Base-by-base conservation (phyloP, 1,140 invertebrate genomes). In the Trachymyrmex cornetzi region DNA sequence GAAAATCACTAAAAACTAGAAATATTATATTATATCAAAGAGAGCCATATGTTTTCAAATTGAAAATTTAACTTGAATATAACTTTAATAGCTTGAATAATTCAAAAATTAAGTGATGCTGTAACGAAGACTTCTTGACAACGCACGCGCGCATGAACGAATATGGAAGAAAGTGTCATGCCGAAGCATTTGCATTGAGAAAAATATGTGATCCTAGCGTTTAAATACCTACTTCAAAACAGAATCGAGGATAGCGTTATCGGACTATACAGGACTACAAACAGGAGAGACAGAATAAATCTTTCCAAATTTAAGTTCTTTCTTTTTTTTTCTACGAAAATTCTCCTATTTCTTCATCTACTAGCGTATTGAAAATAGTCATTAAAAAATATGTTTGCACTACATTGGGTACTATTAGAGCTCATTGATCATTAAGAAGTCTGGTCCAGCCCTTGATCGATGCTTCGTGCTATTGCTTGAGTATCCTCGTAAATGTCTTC, bases 371-470 rank as follows among this genome's bases (percentile, higher is more conserved):
- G 80, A 84, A 84, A 84, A 84, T 75, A 84, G 80, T 19, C 55
- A 34, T 84, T 84, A 84, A 74, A 81, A 84, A 84, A 84, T 84
- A 84, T 82, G 66, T 84, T 84, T 38, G 66, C 48, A 72, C 79
- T 61, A 71, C 55, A 27, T 59, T 55, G 80, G 30, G 16, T 61
- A 84, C 30, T 75, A 74, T 75, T 84, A 75, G 80, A 82, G 67
- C 80, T 84, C 80, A 84, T 84, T 63, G 80, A 84, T 84, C 80
- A 61, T 84, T 84, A 84, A 84, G 55, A 84, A 84, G 55, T 84
- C 80, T 84, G 80, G 85, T 80, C 75, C 85, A 80, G 48, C 77
- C 80, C 80, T 74, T 85, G 86, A 87, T 87, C 80, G 80, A 75
- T 84, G 55, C 59, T 85, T 85, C 79, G 50, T 55, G 63, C 75